A percentile compares a stretch with the other conserved stretches of the same genome.
Evolutionary conservation across 1,140 invertebrate genomes (phyloP).

Genomic region (Drosophila carrolli): DNA sequence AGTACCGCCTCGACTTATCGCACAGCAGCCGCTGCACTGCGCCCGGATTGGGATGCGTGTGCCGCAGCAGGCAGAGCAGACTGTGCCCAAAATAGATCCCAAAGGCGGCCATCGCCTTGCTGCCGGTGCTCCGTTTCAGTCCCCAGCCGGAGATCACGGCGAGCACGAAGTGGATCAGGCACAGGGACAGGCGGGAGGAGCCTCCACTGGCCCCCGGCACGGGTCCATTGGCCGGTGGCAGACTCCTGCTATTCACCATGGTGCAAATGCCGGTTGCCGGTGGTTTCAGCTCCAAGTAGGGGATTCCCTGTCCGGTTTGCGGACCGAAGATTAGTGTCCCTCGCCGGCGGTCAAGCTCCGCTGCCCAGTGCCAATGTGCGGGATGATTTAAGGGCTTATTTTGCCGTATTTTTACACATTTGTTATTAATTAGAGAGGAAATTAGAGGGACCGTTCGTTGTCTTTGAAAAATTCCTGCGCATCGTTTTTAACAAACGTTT

Average conservation of each 20-base stretch:
- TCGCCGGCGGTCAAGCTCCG: neutral
- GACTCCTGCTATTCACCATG: slow-evolving; percentile 2
- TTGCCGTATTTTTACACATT: neutral
- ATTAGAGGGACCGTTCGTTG: neutral
- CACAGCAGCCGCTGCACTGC: slow-evolving; percentile 52
- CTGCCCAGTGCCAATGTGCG: neutral
- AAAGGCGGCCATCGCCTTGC: slow-evolving; percentile 50
- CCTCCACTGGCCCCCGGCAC: neutral
- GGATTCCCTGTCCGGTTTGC: neutral
- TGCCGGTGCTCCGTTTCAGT: slow-evolving; percentile 58
- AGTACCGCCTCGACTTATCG: slow-evolving; percentile 56
- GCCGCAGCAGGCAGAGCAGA: slow-evolving; percentile 59
- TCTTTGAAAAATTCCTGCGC: no score
- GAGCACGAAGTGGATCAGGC: slow-evolving; percentile 63
- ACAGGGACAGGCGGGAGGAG: slow-evolving; percentile 57
- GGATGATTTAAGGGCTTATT: neutral
- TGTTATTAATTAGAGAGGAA: neutral
- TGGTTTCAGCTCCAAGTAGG: neutral
- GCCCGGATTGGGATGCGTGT: slow-evolving; percentile 75
- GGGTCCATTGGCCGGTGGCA: slow-evolving; percentile 12
- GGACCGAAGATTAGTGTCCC: neutral
- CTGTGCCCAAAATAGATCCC: slow-evolving; percentile 64
- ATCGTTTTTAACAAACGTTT: no score
- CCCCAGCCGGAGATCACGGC: slow-evolving; percentile 66
- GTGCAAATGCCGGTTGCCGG: slow-evolving; percentile 7